A percentile compares a stretch with the other conserved stretches of the same genome.
These are phyloP conservation scores for Porites evermanni DNA, from an alignment of 92 coral and sea anemone species.

Conservation along the genomic window DNA sequence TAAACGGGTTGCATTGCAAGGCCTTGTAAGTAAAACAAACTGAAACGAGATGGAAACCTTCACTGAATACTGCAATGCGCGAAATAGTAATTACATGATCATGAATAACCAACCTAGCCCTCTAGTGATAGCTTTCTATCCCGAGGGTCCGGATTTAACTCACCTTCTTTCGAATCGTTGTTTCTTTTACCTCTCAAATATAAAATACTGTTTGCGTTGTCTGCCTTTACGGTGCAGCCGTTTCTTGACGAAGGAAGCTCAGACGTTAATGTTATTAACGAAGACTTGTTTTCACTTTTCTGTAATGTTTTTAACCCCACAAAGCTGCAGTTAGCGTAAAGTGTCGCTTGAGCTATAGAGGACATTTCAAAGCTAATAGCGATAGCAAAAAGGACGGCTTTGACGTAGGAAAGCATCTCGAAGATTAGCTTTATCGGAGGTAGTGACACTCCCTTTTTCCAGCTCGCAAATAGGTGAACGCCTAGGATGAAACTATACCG, in stretches of 20 bases:
- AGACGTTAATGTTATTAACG: not conserved
- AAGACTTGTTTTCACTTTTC: not conserved
- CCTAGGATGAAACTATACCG: too few species aligned
- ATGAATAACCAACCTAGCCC: too few species aligned
- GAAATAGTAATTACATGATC: too few species aligned
- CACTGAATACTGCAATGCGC: too few species aligned
- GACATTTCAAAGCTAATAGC: not conserved
- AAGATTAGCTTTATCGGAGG: too few species aligned
- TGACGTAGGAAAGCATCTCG: not conserved
- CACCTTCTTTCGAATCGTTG: conserved; percentile 6
- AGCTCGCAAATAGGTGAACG: too few species aligned
- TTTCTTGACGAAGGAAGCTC: conserved; percentile 1
- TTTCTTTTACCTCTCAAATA: conserved; percentile 11
- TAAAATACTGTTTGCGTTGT: not conserved
- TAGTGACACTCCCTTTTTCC: too few species aligned
- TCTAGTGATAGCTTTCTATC: too few species aligned
- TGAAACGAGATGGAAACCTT: too few species aligned
- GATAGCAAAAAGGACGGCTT: not conserved
- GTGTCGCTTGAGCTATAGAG: not conserved
- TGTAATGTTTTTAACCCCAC: not conserved
- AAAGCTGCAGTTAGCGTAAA: conserved; percentile 13
- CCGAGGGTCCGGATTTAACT: not conserved
- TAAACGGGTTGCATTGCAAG: too few species aligned
- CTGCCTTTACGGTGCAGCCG: not conserved
- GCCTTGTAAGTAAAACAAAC: too few species aligned